These are phyloP conservation scores for Premnoplex brunnescens DNA, from an alignment of 2,797 vertebrate species.

Conservation along the genomic window DNA sequence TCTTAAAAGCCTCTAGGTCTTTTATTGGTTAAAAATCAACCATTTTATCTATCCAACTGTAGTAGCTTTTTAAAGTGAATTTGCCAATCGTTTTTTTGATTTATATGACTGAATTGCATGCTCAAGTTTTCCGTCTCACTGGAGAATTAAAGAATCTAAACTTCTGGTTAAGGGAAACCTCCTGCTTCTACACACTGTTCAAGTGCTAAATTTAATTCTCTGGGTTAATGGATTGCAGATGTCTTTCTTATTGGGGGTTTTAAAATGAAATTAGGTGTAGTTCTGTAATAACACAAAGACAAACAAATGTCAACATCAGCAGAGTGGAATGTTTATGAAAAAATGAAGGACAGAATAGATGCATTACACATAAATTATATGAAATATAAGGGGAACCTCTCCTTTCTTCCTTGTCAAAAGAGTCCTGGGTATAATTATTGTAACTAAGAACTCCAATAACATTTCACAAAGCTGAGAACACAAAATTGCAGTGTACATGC, in stretches of 20 bases:
- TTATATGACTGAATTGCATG: conserved; percentile 44
- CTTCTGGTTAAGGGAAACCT: conserved; percentile 66
- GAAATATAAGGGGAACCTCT: neutral
- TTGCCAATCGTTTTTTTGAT: conserved; percentile 40
- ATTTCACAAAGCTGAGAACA: neutral
- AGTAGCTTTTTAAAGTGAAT: conserved; percentile 18
- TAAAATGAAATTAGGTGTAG: conserved; percentile 66
- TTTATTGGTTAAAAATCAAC: conserved; percentile 22
- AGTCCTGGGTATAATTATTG: neutral
- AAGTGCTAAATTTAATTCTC: conserved; percentile 72
- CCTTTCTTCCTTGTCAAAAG: neutral
- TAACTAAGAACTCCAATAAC: neutral
- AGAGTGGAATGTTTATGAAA: conserved; percentile 48
- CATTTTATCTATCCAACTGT: neutral
- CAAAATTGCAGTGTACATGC: neutral
- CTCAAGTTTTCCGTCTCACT: conserved; percentile 62
- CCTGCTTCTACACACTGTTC: conserved; percentile 54
- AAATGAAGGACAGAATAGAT: conserved; percentile 31
- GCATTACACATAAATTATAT: neutral
- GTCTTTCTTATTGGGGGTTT: conserved; percentile 63
- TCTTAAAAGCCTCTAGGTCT: neutral
- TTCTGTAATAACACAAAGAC: conserved; percentile 59
- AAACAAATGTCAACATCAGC: conserved; percentile 67
- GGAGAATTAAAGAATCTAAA: conserved; percentile 70
- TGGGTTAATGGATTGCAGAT: conserved; percentile 68